These are phyloP conservation scores for Petrocephalus microphthalmus DNA, from an alignment of 2,113 vertebrate genomes.

Conservation along the genomic window DNA sequence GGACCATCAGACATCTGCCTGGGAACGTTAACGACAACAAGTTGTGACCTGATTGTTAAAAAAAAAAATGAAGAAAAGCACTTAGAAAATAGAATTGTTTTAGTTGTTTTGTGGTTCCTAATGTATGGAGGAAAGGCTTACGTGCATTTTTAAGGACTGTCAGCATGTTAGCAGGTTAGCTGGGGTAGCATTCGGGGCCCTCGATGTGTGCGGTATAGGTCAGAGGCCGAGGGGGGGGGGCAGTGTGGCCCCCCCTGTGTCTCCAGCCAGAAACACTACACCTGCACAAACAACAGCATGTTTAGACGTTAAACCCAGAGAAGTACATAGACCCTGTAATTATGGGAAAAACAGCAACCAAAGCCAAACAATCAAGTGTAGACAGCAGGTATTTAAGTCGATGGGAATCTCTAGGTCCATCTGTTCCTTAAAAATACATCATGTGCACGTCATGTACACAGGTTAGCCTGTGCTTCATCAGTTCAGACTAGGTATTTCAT, in stretches of 20 bases:
- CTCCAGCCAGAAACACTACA: neutral
- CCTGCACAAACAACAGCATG: neutral
- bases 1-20: neutral
- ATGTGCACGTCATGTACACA: neutral
- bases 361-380: neutral
- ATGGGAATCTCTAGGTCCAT: neutral
- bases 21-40: neutral
- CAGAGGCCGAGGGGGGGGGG: neutral
- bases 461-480: neutral
- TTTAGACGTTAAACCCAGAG: neutral
- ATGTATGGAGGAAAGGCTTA: neutral
- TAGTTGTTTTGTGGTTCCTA: neutral
- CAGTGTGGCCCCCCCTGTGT: neutral
- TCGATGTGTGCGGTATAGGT: neutral
- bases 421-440: neutral
- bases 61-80: neutral
- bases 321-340: neutral
- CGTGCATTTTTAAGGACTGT: neutral
- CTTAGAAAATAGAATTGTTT: neutral
- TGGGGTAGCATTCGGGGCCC: neutral
- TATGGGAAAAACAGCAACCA: no score
- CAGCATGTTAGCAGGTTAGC: neutral
- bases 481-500: neutral
- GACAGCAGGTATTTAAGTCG: neutral
- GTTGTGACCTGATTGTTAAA: neutral